These are phyloP conservation scores for Lithophane semibrunnea DNA, from an alignment of 2,888 invertebrate genomes.

Conservation along the genomic window DNA sequence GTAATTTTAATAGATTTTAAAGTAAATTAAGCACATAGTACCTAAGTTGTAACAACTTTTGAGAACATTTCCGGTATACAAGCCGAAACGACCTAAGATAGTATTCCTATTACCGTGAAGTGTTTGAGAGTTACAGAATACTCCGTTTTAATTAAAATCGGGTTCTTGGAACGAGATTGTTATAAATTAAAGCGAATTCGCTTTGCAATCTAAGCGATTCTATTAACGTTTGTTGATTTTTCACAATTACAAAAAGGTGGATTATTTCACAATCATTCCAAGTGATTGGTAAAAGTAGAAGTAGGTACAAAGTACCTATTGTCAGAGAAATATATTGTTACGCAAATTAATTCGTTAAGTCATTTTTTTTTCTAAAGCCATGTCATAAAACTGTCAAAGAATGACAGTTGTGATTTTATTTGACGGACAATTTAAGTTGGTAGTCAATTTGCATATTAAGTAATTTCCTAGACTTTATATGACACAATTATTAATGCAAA, in stretches of 20 bases:
- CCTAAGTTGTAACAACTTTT: neutral
- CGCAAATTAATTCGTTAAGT: neutral
- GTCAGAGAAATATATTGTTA: neutral
- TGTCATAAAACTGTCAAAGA: neutral
- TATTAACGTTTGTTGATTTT: constrained; percentile 1
- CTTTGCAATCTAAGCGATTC: constrained; percentile 13
- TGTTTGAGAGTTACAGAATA: constrained; percentile 34
- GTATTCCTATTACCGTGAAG: constrained; percentile 28
- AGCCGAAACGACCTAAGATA: neutral
- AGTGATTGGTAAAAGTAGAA: neutral
- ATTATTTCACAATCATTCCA: neutral
- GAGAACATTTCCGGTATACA: neutral
- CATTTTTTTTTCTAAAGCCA: neutral
- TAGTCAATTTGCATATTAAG: neutral
- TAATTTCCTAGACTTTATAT: neutral
- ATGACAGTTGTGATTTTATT: neutral
- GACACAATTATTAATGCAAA: neutral
- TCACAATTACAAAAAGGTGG: neutral
- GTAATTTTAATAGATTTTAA: too few species aligned
- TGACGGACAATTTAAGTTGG: neutral
- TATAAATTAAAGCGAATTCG: constrained; percentile 20
- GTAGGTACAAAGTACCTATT: neutral
- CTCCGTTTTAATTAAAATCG: constrained; percentile 41
- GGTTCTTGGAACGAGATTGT: constrained; percentile 3
- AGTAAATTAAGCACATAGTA: neutral